Evolutionary conservation across 2,113 vertebrate genomes (phyloP).

Genomic region (Mesitornis unicolor): DNA sequence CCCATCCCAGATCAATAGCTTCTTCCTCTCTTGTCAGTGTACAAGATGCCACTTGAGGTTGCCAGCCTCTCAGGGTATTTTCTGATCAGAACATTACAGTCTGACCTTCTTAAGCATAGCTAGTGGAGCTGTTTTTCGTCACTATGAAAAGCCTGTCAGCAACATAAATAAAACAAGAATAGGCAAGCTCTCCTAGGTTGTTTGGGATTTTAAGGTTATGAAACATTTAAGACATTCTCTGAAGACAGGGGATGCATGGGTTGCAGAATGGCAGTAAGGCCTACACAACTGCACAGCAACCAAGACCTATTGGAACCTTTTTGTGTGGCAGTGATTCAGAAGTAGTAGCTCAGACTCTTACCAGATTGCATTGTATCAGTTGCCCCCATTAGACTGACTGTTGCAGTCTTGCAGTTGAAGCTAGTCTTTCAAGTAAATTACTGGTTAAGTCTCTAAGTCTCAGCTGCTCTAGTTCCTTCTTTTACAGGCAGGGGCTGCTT

Average conservation of each 20-base stretch:
- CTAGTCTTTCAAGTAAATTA: background rate
- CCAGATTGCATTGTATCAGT: background rate
- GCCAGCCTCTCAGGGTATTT: background rate
- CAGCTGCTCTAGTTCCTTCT: background rate
- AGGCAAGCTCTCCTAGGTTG: background rate
- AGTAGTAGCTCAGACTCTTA: background rate
- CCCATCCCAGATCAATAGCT: background rate
- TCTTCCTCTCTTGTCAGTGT: background rate
- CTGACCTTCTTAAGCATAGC: background rate
- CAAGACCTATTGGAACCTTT: background rate
- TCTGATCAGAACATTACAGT: background rate
- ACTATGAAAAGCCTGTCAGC: background rate
- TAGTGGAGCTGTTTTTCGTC: background rate
- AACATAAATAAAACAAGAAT: background rate
- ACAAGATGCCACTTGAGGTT: background rate
- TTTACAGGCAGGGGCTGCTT: background rate
- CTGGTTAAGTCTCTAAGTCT: background rate
- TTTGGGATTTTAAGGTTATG: background rate
- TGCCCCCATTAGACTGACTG: background rate
- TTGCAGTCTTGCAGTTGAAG: background rate
- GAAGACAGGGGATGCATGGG: fast-evolving
- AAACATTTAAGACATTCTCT: background rate
- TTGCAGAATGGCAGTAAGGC: background rate
- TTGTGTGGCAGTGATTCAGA: background rate
- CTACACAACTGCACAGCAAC: background rate